phyloP scores from a whole-genome alignment of 35 echinoderm and acorn worm species.

The Nesometra sesokonis region DNA sequence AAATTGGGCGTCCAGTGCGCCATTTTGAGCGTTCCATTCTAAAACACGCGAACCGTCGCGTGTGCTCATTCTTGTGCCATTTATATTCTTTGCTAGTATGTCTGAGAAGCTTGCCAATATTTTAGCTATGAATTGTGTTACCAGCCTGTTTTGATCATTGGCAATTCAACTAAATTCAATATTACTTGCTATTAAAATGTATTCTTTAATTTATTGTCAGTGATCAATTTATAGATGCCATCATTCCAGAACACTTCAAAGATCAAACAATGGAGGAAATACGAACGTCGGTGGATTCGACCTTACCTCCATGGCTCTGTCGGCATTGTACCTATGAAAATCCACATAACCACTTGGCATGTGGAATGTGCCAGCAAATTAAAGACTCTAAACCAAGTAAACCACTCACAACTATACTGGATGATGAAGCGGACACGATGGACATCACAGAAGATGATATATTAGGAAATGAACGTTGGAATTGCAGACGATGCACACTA shows the following conservation, averaged over 20 bases:
- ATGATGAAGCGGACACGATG: background rate
- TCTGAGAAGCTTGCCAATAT: no score
- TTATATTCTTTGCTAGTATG: no score
- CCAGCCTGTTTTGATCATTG: no score
- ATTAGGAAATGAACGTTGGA: conserved; percentile 17
- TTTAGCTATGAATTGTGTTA: no score
- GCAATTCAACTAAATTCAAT: no score
- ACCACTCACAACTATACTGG: background rate
- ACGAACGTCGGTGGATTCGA: background rate
- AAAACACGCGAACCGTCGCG: no score
- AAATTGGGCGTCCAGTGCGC: no score
- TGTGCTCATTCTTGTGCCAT: no score
- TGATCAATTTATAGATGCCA: background rate
- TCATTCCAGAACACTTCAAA: background rate
- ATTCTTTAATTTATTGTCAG: background rate
- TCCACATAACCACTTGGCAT: background rate
- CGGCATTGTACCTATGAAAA: background rate
- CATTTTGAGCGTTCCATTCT: no score
- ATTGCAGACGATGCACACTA: conserved; percentile 40
- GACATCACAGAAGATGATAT: background rate
- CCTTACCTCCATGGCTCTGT: background rate
- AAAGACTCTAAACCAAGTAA: background rate
- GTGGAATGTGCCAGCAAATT: background rate
- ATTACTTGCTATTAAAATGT: background rate
- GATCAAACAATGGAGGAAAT: background rate